Evolutionary conservation across 2,797 vertebrate species (phyloP), one percentile per base, ranked within the genome.

Genomic region (Gobionotothen gibberifrons): DNA sequence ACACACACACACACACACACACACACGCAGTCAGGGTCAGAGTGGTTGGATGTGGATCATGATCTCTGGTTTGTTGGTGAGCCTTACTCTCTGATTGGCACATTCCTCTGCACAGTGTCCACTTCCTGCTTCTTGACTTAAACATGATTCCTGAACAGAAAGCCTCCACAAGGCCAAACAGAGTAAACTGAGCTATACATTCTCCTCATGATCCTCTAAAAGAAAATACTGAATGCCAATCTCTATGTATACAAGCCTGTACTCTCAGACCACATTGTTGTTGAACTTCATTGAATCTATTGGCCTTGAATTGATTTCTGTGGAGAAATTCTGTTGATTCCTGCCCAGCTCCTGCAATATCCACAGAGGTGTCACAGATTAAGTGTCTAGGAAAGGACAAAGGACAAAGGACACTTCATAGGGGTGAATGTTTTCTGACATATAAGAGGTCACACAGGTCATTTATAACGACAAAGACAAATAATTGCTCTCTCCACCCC

Each of bases 1-100:
- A 26, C 26, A 26, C 26, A 26, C 26, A 5, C 26, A 26, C 26
- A 26, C 26, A 5, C 26, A 26, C 26, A 26, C 26, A 4, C 26
- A 5, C 26, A 3, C 64, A 72, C 62, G 60, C 64, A 75, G n/a
- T n/a, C 17, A 49, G 69, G 71, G 75, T 83, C 82, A 87, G 63
- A 62, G 53, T 29, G 42, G 60, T 63, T 56, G 7, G 57, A 69
- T 76, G 53, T 76, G 60, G 68, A 81, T 85, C 61, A 79, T 52
- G 7, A 49, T 65, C 48, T 75, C 57, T 40, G 46, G 48, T 75
- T 49, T 69, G 65, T 52, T 53, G 52, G 63, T 57, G 56, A 83
- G 62, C 21, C 61, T 17, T 13, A 2, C 5, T 66, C n/a, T 59
- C 21, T 46, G 21, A 62, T 56, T 67, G 47, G 26, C 26, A 7